Evolutionary conservation across 1,140 invertebrate species (phyloP), one percentile per base, ranked within the genome.

Genomic region (Bombus affinis): DNA sequence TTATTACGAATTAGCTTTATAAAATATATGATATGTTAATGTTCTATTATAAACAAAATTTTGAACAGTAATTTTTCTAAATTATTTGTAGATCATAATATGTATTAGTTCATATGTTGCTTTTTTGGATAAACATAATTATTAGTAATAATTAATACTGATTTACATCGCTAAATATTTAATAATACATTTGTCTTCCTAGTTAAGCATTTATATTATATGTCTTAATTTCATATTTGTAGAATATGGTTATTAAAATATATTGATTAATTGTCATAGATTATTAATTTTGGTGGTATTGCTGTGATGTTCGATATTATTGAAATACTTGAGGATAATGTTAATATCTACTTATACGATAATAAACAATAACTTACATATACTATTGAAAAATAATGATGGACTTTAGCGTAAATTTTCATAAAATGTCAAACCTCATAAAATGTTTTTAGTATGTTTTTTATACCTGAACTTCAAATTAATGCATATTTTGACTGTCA

Each of bases 321-420:
- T 4, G 25, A n/a, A 15, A 81, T 72, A 81, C 3, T 28, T 39
- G 13, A 28, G 44, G 73, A 57, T 68, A 47, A 53, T 68, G 73
- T 76, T 76, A 47, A 47, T 68, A 32, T 83, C n/a, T 76, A 83
- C 32, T 22, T 12, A 74, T 22, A 53, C 13, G 10, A 44, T 32
- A 44, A 73, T 73, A 73, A 44, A 39, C 42, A 35, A 32, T 28
- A 35, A 53, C 12, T 47, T 47, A 47, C 15, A 35, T 35, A 32
- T 25, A 73, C 37, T 44, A 6, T 1, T 68, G 42, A 25, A 76
- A 32, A n/a, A 86, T 74, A 39, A 62, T 3, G 47, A 66, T n/a
- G 42, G 5, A 42, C 37, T 42, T 12, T 66, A 32, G 32, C 10
- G 37, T 25, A 32, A 65, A n/a, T n/a, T 22, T 70, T 74, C 28